Conservation (phyloP, 2,888 invertebrate genomes). For the Acleris literana region DNA sequence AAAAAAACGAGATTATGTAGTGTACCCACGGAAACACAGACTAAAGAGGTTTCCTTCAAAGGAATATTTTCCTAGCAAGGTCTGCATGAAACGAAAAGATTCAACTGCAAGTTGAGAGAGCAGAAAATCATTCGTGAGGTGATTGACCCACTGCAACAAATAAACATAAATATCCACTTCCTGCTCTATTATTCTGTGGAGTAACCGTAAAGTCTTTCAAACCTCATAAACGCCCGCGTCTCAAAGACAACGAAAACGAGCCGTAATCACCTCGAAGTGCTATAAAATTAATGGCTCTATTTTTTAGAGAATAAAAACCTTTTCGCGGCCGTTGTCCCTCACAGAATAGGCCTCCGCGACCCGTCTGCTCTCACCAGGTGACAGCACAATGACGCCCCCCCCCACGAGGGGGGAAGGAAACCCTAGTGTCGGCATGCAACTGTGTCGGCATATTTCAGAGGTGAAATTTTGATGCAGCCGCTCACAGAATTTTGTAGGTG, state of each 20-base stretch:
- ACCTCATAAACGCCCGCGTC: constrained; percentile 6
- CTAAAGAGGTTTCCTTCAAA: too few species aligned
- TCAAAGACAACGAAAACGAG: constrained; percentile 11
- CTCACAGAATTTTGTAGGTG: constrained; percentile 34
- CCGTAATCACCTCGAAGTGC: constrained; percentile 22
- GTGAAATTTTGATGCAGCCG: constrained; percentile 54
- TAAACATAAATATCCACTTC: too few species aligned
- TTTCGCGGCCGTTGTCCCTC: constrained; percentile 25
- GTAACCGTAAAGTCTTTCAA: neutral
- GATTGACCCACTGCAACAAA: too few species aligned
- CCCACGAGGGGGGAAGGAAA: constrained; percentile 35
- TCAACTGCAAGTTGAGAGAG: too few species aligned
- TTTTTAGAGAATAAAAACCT: constrained; percentile 16
- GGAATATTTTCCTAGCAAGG: too few species aligned
- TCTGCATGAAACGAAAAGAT: too few species aligned
- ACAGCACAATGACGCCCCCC: constrained; percentile 52
- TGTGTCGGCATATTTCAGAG: constrained; percentile 48
- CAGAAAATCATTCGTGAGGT: too few species aligned
- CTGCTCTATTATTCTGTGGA: too few species aligned
- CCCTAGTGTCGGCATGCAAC: constrained; percentile 43
- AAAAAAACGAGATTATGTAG: too few species aligned
- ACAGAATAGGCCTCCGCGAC: constrained; percentile 45
- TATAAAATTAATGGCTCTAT: constrained; percentile 33
- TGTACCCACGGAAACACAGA: too few species aligned
- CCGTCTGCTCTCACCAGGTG: constrained; percentile 57